These are phyloP conservation scores for Buceros bicornis DNA, from an alignment of 2,797 vertebrate genomes.

Conservation along the genomic window DNA sequence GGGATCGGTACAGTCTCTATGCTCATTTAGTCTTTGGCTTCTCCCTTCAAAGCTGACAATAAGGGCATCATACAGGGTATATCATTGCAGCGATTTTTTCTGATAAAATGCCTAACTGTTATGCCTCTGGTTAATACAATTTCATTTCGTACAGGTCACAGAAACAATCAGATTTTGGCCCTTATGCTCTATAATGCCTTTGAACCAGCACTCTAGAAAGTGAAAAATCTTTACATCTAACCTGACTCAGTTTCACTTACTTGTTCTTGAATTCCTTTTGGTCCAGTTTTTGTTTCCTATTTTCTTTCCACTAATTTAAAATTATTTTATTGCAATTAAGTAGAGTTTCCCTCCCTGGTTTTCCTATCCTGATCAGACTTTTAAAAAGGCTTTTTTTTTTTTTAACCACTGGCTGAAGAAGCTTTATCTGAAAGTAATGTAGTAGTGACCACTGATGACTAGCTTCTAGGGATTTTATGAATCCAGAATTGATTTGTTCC, in stretches of 20 bases:
- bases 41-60: constrained; percentile 40
- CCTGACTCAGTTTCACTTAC: background rate
- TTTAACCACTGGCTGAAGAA: background rate
- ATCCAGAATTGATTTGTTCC: constrained; percentile 26
- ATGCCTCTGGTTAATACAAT: background rate
- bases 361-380: background rate
- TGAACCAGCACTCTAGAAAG: background rate
- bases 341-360: background rate
- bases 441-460: background rate
- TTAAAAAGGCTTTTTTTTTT: background rate
- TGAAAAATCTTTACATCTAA: background rate
- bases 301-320: background rate
- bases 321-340: background rate
- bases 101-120: constrained; percentile 32
- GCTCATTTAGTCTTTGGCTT: constrained; percentile 66
- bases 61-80: background rate
- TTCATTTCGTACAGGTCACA: constrained; percentile 1
- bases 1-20: constrained; percentile 9
- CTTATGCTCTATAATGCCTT: background rate
- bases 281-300: background rate
- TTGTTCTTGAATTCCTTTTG: background rate
- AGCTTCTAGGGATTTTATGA: background rate
- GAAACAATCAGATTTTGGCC: constrained; percentile 19
- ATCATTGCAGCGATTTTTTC: background rate
- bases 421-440: background rate